phyloP scores from a whole-genome alignment of 2,797 vertebrate genomes.

The Vipera ursinii region DNA sequence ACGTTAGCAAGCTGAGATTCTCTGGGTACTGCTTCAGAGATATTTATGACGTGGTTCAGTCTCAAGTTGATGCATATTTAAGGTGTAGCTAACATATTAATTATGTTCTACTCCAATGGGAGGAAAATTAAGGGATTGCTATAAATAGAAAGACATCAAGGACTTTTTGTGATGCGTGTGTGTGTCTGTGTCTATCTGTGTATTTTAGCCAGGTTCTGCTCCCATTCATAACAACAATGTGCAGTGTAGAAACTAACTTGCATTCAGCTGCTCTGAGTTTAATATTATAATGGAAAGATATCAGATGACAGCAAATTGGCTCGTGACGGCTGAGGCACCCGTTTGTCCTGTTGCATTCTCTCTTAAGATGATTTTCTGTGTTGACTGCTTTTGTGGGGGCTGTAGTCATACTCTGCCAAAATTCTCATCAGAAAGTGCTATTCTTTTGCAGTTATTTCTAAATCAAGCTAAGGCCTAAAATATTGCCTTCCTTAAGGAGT shows the following conservation, averaged over 20 bases:
- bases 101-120: neutral
- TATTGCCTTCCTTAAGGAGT: neutral
- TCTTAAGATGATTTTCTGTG: neutral
- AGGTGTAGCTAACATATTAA: slow-evolving; percentile 25
- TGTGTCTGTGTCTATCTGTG: neutral
- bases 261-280: neutral
- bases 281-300: neutral
- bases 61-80: slow-evolving; percentile 26
- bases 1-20: neutral
- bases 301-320: neutral
- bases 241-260: neutral
- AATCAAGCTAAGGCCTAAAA: neutral
- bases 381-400: neutral
- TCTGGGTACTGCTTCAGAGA: slow-evolving; percentile 47
- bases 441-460: neutral
- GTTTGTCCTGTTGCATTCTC: neutral
- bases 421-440: neutral
- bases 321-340: neutral
- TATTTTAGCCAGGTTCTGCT: neutral
- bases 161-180: neutral
- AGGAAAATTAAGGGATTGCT: neutral
- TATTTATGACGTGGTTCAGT: slow-evolving; percentile 48
- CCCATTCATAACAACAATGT: neutral
- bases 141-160: neutral
- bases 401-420: neutral